Percentiles rank a stretch among this genome's conserved stretches.
Evolutionary conservation across 2,113 vertebrate species (phyloP).

Genomic region (Todiramphus saurophagus): DNA sequence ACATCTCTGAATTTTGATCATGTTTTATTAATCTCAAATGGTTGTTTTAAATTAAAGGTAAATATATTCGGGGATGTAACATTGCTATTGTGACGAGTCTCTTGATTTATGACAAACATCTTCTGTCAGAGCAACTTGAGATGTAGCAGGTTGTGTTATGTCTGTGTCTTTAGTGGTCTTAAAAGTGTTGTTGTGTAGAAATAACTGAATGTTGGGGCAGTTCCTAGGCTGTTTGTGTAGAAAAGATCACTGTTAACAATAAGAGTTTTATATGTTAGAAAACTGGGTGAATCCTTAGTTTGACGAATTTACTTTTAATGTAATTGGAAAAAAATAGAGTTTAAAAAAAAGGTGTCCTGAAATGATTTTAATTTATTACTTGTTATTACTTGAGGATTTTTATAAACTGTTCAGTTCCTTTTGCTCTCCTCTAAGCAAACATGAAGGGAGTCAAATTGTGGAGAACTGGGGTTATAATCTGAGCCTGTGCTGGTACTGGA

Average conservation of each 20-base stretch:
- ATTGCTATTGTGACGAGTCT: neutral
- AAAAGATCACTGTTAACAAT: neutral
- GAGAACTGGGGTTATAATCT: neutral
- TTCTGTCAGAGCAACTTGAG: neutral
- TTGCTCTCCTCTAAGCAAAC: neutral
- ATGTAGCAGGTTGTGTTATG: neutral
- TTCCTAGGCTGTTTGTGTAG: neutral
- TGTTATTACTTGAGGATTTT: neutral
- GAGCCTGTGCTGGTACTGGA: constrained; percentile 10
- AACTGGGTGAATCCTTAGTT: neutral
- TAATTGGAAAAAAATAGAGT: neutral
- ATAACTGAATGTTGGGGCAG: neutral
- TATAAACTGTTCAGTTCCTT: neutral
- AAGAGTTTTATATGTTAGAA: neutral
- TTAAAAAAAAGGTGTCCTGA: neutral
- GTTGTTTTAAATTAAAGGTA: constrained; percentile 23
- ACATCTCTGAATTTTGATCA: neutral
- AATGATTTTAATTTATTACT: neutral
- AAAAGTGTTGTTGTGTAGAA: neutral
- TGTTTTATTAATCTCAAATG: constrained; percentile 37
- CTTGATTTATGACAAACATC: neutral
- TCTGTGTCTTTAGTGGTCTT: neutral
- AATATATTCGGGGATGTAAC: neutral
- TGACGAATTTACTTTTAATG: neutral
- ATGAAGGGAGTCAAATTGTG: neutral